Evolutionary conservation across 2,113 vertebrate species (phyloP).

Genomic region (Forbesichthys papilliferus): DNA sequence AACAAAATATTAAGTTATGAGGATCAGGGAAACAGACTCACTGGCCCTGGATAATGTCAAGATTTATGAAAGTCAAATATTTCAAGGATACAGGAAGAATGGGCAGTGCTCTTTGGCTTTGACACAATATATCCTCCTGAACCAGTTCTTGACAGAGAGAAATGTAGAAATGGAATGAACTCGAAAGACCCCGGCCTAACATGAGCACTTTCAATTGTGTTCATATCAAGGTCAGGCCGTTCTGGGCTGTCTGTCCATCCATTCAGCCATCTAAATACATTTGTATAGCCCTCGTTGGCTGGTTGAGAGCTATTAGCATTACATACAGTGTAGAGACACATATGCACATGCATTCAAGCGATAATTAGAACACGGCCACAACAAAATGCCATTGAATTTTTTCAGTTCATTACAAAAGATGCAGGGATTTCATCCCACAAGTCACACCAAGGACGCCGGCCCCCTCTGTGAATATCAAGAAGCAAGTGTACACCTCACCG

Average conservation of each 20-base stretch:
- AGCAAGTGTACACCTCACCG: constrained; percentile 30
- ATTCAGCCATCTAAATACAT: neutral
- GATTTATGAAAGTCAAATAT: constrained; percentile 4
- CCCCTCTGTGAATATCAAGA: constrained; percentile 16
- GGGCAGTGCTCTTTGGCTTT: constrained; percentile 13
- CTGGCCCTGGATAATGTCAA: constrained; percentile 27
- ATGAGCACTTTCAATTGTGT: neutral
- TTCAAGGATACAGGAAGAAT: constrained; percentile 10
- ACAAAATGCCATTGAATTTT: too few relatives aligned
- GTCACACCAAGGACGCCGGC: neutral
- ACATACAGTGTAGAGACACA: too few relatives aligned
- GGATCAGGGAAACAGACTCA: constrained; percentile 4
- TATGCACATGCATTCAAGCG: too few relatives aligned
- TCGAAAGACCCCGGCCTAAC: neutral
- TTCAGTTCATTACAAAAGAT: too few relatives aligned
- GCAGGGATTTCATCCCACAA: too few relatives aligned
- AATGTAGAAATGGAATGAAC: neutral
- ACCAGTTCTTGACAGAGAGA: neutral
- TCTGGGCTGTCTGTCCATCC: neutral
- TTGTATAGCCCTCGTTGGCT: too few relatives aligned
- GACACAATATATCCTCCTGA: constrained; percentile 30
- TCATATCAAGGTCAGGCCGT: neutral
- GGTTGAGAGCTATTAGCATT: too few relatives aligned
- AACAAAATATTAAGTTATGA: neutral
- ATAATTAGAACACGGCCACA: too few relatives aligned